Conservation (phyloP, 30 jellyfish, hydroid and myxozoan species). For the Cassiopea xamachana region DNA sequence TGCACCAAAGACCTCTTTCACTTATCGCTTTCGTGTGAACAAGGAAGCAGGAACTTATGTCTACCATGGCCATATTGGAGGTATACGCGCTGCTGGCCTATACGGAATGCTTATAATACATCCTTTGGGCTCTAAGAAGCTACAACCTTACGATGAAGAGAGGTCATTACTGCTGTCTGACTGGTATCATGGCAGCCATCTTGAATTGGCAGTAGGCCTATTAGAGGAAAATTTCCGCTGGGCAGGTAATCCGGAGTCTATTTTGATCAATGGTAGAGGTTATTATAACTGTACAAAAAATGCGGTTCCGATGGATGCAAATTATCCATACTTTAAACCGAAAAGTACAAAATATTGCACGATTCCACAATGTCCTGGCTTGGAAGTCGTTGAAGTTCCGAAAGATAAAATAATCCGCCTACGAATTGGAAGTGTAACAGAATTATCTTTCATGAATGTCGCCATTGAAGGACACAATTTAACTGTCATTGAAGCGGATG, state of each 20-base stretch:
- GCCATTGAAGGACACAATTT: constrained; percentile 67
- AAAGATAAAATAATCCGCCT: constrained; percentile 16
- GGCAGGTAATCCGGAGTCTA: constrained; percentile 71
- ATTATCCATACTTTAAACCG: constrained; percentile 53
- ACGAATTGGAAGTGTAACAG: constrained; percentile 61
- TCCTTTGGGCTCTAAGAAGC: constrained; percentile 9
- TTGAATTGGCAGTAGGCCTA: constrained; percentile 45
- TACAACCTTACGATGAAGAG: constrained; percentile 47
- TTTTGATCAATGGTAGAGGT: constrained; percentile 59
- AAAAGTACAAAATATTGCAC: constrained; percentile 47
- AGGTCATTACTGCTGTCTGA: constrained; percentile 52
- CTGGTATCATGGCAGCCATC: constrained; percentile 71
- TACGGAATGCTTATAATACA: constrained; percentile 54
- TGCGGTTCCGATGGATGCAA: constrained; percentile 34
- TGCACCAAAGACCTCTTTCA: constrained; percentile 58
- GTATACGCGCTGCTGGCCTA: constrained; percentile 65
- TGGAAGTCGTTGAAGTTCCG: constrained; percentile 35
- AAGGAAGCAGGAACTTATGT: constrained; percentile 55
- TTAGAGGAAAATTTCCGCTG: constrained; percentile 70
- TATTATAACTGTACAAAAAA: constrained; percentile 47
- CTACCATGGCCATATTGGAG: constrained; percentile 69
- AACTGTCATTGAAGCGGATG: constrained; percentile 69
- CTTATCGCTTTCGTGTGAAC: constrained; percentile 50
- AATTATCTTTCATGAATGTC: constrained; percentile 56
- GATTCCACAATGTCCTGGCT: constrained; percentile 62